Evolutionary conservation across 2,797 vertebrate species (phyloP), one percentile per base, ranked within the genome.

Genomic region (Myiotriccus ornatus): DNA sequence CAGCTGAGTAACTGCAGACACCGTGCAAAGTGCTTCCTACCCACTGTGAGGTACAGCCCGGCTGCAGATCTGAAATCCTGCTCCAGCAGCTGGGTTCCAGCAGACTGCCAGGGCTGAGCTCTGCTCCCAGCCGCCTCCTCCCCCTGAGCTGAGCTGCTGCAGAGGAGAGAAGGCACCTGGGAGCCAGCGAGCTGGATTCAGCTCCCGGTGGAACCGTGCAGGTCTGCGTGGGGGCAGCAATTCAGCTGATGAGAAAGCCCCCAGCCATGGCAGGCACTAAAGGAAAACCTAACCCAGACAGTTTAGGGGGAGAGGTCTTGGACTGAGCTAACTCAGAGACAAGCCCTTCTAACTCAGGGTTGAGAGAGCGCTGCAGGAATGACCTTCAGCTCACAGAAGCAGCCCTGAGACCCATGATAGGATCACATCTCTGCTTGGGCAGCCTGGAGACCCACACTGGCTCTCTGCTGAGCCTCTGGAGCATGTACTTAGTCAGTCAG

Each of bases 1-100:
- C 60, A 80, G 79, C 93, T 85, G 76, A 90, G 50, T 60, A 89
- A 78, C 69, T 85, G 87, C 87, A 79, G 84, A 56, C 75, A 64
- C 68, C 0, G 0, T 20, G 57, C 60, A 57, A 90, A 85, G 76
- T 22, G 50, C 90, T 85, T 79, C 59, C 71, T 80, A 34, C 44
- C 67, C 80, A 22, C 5, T 65, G 90, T 0, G 8, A 82, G 78
- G 59, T 68, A 39, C 27, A 74, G 84, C 84, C 82, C 27, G 50
- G 35, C 47, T 85, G 82, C 59, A 50, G 84, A 50, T 73, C 23
- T 44, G 56, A 60, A 87, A 93, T 52, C 87, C 71, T 44, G 81
- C 84, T 93, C 68, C 84, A 77, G 53, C 84, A 70, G 19, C 78
- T 17, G 71, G 57, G 60, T 47, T 77, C 88, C 92, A 35, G 82